Conservation (phyloP, 2,797 vertebrate species). For the Cirrhinus molitorella region DNA sequence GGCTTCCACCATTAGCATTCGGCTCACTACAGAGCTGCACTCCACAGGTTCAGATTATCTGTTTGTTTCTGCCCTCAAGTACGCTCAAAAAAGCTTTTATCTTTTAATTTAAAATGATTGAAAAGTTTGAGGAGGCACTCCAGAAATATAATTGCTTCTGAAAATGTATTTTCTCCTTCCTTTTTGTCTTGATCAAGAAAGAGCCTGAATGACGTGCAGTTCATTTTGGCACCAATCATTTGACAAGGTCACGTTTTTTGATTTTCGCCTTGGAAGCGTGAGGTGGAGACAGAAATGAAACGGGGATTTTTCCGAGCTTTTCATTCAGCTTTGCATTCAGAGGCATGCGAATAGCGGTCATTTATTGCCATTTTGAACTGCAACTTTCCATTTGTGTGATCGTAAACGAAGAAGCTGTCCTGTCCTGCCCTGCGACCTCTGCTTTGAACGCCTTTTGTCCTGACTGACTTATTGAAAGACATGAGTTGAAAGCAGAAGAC, state of each 20-base stretch:
- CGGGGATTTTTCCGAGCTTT: slow-evolving; percentile 37
- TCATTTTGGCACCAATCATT: slow-evolving; percentile 53
- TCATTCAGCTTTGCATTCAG: slow-evolving; percentile 6
- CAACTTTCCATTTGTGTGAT: slow-evolving; percentile 31
- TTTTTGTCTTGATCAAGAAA: slow-evolving; percentile 60
- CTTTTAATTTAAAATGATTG: slow-evolving; percentile 71
- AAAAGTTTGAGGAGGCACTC: slow-evolving; percentile 65
- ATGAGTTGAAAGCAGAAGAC: slow-evolving; percentile 43
- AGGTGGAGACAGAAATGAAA: slow-evolving; percentile 23
- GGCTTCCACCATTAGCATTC: slow-evolving; percentile 73
- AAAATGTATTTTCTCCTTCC: slow-evolving; percentile 54
- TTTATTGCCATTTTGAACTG: slow-evolving; percentile 45
- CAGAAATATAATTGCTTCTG: slow-evolving; percentile 56
- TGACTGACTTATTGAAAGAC: slow-evolving; percentile 48
- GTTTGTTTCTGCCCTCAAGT: slow-evolving; percentile 73
- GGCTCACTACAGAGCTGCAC: slow-evolving; percentile 67
- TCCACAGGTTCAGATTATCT: slow-evolving; percentile 69
- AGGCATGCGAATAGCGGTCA: slow-evolving; percentile 32
- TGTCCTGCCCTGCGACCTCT: slow-evolving; percentile 7
- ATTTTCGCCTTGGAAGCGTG: slow-evolving; percentile 46
- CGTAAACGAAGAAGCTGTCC: background rate
- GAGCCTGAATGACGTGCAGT: slow-evolving; percentile 30
- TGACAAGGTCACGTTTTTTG: slow-evolving; percentile 57
- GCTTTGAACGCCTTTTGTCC: slow-evolving; percentile 41
- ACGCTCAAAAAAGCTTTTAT: slow-evolving; percentile 59